These are phyloP conservation scores for Bombus haemorrhoidalis DNA, from an alignment of 1,140 invertebrate species.

Conservation along the genomic window DNA sequence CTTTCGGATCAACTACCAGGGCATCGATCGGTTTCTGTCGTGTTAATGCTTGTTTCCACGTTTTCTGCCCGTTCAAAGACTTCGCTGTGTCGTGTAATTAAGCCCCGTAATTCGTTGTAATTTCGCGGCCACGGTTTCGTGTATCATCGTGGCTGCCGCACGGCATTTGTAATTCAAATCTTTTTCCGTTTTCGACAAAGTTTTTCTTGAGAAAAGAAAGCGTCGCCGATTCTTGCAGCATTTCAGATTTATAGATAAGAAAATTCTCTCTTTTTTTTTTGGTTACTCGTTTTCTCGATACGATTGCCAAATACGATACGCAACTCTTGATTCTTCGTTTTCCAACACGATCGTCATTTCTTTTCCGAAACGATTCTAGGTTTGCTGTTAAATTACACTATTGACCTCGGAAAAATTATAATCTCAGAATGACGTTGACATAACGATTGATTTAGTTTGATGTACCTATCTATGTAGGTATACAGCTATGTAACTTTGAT, in stretches of 20 bases:
- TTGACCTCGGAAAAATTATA: no score
- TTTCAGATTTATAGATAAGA: no score
- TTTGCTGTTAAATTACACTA: no score
- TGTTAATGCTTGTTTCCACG: constrained; percentile 33
- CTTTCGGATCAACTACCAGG: constrained; percentile 45
- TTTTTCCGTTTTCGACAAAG: not conserved
- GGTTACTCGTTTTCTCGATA: no score
- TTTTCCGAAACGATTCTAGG: no score
- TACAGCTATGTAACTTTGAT: not conserved
- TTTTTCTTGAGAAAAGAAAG: not conserved
- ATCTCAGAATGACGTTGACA: no score
- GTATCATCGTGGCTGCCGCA: not conserved
- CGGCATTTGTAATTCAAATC: constrained; percentile 7
- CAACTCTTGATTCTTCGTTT: no score
- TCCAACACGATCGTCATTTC: no score
- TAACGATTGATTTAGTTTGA: no score
- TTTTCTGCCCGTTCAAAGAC: not conserved
- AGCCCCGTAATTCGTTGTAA: constrained; percentile 6
- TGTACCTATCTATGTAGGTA: no score
- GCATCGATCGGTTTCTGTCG: constrained; percentile 57
- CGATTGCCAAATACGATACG: no score
- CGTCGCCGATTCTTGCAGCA: not conserved
- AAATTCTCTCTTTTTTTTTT: no score
- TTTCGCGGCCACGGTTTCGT: constrained; percentile 5
- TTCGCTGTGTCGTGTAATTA: constrained; percentile 5